phyloP scores from a whole-genome alignment of 2,113 vertebrate genomes.

The Chaetodon auriga region DNA sequence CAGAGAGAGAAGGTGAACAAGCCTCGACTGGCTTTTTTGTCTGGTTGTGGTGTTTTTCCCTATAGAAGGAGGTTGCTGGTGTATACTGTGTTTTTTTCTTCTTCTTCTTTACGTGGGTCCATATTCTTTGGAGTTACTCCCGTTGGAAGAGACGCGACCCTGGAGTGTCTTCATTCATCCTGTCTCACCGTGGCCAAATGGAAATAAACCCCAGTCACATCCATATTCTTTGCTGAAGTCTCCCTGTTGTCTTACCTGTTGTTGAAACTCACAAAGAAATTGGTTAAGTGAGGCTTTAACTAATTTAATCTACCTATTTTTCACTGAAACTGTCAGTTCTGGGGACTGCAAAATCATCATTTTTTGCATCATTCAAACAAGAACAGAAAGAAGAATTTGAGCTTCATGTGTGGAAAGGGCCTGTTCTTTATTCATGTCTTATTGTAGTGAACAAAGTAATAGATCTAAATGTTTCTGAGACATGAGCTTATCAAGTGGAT shows the following conservation, averaged over 20 bases:
- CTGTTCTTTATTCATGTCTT: conserved; percentile 9
- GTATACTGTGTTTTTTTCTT: conserved; percentile 1
- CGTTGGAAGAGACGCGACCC: conserved; percentile 20
- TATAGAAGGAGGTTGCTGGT: conserved; percentile 43
- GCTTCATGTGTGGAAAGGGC: not conserved
- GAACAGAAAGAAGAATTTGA: conserved; percentile 9
- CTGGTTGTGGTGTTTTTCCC: conserved; percentile 35
- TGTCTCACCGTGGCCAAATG: not conserved
- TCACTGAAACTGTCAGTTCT: not conserved
- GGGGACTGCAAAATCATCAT: too few species aligned
- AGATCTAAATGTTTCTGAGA: conserved; percentile 11
- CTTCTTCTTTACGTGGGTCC: conserved; percentile 13
- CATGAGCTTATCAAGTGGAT: not conserved
- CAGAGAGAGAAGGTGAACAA: conserved; percentile 71
- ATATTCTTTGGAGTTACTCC: conserved; percentile 21
- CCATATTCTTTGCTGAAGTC: not conserved
- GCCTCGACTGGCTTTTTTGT: conserved; percentile 71
- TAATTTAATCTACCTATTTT: not conserved
- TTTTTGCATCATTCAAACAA: not conserved
- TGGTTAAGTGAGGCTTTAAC: not conserved
- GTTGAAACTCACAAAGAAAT: not conserved
- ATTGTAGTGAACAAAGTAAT: not conserved
- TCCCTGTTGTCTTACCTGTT: not conserved
- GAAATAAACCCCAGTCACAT: conserved; percentile 13
- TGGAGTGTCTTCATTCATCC: conserved; percentile 1